Conservation (phyloP, 2,888 invertebrate genomes). For the Watsonalla cultraria region DNA sequence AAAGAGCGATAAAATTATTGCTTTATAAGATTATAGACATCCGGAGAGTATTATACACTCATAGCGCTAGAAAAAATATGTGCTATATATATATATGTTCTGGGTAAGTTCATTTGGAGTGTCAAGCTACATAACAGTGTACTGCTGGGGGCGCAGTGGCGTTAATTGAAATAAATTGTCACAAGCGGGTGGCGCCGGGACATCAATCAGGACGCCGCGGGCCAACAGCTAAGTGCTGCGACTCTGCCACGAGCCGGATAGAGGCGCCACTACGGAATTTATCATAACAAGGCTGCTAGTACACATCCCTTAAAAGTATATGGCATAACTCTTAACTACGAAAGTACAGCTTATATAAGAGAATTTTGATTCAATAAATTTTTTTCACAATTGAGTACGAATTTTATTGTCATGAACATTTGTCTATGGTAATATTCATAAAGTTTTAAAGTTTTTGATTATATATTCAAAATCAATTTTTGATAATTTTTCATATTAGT, state of each 20-base stretch:
- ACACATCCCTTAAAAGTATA: background rate
- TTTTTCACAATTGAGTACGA: too few species aligned
- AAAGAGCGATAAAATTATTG: too few species aligned
- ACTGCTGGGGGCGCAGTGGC: constrained; percentile 50
- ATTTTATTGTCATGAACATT: too few species aligned
- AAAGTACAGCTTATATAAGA: too few species aligned
- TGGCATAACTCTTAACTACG: too few species aligned
- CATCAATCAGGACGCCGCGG: constrained; percentile 74
- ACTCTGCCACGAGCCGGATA: constrained; percentile 23
- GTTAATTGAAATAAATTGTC: constrained; percentile 79
- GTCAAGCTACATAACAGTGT: constrained; percentile 17
- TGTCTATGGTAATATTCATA: background rate
- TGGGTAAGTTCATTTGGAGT: constrained; percentile 25
- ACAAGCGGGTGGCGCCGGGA: constrained; percentile 62
- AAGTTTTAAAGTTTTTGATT: background rate
- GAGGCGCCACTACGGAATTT: background rate
- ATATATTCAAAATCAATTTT: background rate
- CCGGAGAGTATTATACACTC: too few species aligned
- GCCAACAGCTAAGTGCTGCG: constrained; percentile 74
- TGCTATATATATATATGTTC: background rate
- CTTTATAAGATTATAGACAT: too few species aligned
- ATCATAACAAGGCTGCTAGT: background rate
- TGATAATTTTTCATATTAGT: too few species aligned
- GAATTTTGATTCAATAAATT: too few species aligned
- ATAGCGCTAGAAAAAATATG: too few species aligned